Evolutionary conservation across 2,797 vertebrate genomes (phyloP).

Genomic region (Artibeus lituratus): DNA sequence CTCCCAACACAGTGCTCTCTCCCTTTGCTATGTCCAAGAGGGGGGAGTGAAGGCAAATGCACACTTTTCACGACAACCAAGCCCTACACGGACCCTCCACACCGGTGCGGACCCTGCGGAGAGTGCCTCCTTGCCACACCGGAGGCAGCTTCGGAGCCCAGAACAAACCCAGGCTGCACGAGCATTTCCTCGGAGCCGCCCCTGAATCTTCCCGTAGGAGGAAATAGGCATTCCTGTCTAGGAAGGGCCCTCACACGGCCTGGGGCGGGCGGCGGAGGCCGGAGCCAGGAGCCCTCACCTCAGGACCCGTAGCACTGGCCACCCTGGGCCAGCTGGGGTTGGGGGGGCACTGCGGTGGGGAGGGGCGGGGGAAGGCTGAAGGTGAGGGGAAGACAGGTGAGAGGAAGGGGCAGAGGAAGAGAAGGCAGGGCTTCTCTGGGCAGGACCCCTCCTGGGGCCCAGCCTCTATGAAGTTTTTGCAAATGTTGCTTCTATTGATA

Average conservation of each 20-base stretch:
- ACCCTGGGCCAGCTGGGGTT: not conserved
- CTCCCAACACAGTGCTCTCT: not conserved
- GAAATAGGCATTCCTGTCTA: not conserved
- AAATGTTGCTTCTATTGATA: not conserved
- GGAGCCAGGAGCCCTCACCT: not conserved
- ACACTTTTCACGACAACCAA: not conserved
- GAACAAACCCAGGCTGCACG: not conserved
- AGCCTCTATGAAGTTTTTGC: not conserved
- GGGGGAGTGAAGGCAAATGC: not conserved
- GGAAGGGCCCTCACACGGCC: not conserved
- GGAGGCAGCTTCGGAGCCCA: not conserved
- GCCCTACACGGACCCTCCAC: fast-evolving
- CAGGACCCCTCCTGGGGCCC: too few relatives aligned
- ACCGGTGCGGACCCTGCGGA: fast-evolving
- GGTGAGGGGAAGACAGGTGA: not conserved
- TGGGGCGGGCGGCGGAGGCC: not conserved
- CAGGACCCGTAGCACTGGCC: not conserved
- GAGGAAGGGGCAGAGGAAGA: not conserved
- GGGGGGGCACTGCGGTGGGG: too few relatives aligned
- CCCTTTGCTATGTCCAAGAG: not conserved
- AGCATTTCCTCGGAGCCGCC: not conserved
- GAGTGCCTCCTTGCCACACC: too few relatives aligned
- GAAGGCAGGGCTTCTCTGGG: not conserved
- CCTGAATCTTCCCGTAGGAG: not conserved
- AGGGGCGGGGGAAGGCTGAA: too few relatives aligned